A percentile compares a stretch with the other conserved stretches of the same genome.
phyloP scores from a whole-genome alignment of 2,888 invertebrate species.

The Erannis defoliaria region DNA sequence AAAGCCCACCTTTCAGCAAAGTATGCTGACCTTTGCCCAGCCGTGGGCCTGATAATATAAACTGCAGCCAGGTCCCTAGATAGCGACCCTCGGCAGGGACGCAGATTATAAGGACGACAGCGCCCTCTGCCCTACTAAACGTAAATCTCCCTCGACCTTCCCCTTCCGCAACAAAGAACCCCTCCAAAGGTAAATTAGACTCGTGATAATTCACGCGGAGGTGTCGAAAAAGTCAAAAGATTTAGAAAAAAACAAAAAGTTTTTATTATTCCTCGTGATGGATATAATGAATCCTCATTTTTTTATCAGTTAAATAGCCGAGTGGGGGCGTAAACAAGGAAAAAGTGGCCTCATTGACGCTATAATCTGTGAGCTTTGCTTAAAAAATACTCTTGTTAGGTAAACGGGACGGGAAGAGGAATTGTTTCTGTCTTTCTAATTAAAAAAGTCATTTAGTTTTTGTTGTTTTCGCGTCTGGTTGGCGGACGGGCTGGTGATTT shows the following conservation, averaged over 20 bases:
- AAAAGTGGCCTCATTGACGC: slow-evolving; percentile 43
- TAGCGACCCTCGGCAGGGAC: slow-evolving; percentile 29
- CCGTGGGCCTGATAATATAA: slow-evolving; percentile 36
- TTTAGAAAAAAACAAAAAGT: slow-evolving; percentile 38
- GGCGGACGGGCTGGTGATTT: slow-evolving; percentile 11
- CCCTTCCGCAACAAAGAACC: slow-evolving; percentile 28
- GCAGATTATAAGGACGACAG: slow-evolving; percentile 32
- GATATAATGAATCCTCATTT: slow-evolving; percentile 36
- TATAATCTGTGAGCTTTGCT: slow-evolving; percentile 40
- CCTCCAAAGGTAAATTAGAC: slow-evolving; percentile 34
- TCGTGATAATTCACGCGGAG: slow-evolving; percentile 35
- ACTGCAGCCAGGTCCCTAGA: slow-evolving; percentile 34
- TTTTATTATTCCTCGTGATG: slow-evolving; percentile 28
- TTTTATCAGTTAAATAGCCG: slow-evolving; percentile 42
- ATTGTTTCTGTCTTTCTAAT: slow-evolving; percentile 42
- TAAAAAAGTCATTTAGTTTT: slow-evolving; percentile 37
- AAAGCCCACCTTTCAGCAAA: slow-evolving; percentile 36
- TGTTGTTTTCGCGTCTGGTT: slow-evolving; percentile 20
- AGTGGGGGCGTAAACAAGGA: slow-evolving; percentile 40
- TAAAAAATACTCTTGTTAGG: slow-evolving; percentile 36
- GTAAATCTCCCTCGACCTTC: slow-evolving; percentile 36
- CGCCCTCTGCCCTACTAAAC: slow-evolving; percentile 27
- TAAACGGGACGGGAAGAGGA: slow-evolving; percentile 31
- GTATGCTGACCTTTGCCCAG: slow-evolving; percentile 34
- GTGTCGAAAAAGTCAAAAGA: slow-evolving; percentile 39